Evolutionary conservation across 2,888 invertebrate genomes (phyloP).

Genomic region (Tetranychus piercei): DNA sequence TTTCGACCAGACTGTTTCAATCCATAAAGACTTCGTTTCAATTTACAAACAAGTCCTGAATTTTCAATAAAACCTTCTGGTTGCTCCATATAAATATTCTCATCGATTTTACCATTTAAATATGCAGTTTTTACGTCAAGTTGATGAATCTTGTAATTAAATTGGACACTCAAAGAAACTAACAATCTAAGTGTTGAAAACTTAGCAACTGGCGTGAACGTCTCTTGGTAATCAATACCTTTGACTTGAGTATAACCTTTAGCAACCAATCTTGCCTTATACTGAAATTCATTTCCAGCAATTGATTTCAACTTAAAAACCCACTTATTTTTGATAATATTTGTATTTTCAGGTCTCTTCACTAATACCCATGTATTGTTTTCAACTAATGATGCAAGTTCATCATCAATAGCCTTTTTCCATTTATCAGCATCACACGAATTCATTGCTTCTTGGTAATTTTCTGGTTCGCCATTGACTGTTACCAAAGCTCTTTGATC

Average conservation of each 20-base stretch:
- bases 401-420: constrained; percentile 3
- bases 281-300: constrained; percentile 31
- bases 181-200: constrained; percentile 20
- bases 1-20: constrained; percentile 26
- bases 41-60: background rate
- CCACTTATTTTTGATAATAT: constrained; percentile 2
- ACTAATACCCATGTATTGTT: background rate
- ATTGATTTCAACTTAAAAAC: constrained; percentile 8
- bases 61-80: constrained; percentile 23
- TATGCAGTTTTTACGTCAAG: constrained; percentile 24
- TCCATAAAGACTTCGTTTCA: constrained; percentile 25
- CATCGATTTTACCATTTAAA: no score
- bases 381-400: background rate
- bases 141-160: constrained; percentile 17
- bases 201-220: constrained; percentile 24
- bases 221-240: constrained; percentile 25
- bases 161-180: constrained; percentile 19
- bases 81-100: constrained; percentile 20
- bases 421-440: background rate
- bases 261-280: constrained; percentile 28
- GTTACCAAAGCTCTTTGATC: background rate
- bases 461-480: background rate
- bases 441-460: background rate
- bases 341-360: background rate
- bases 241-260: constrained; percentile 22